phyloP scores from a whole-genome alignment of 2,888 invertebrate genomes.

The Maniola hyperantus region DNA sequence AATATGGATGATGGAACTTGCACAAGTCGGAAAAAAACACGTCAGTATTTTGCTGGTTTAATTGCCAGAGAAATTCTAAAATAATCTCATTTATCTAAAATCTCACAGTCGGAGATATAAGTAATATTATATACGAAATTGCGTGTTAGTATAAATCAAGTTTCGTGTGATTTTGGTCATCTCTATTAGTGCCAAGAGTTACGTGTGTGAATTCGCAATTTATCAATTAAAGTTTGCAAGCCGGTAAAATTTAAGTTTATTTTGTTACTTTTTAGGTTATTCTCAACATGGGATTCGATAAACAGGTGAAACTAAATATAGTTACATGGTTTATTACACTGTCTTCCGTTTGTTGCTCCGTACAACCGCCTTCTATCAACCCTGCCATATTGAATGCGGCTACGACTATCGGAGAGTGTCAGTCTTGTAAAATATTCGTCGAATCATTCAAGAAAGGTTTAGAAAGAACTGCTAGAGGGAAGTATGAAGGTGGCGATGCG shows the following conservation, averaged over 20 bases:
- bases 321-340: conserved; percentile 38
- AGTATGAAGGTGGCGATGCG: conserved; percentile 96
- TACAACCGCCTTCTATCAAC: conserved; percentile 57
- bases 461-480: conserved; percentile 91
- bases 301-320: conserved; percentile 37
- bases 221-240: conserved; percentile 21
- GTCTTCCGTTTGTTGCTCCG: conserved; percentile 48
- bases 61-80: conserved; percentile 33
- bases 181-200: not conserved
- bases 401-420: conserved; percentile 87
- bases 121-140: not conserved
- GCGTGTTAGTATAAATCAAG: not conserved
- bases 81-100: conserved; percentile 19
- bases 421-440: conserved; percentile 88
- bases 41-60: conserved; percentile 61
- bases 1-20: conserved; percentile 42
- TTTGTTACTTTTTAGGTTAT: conserved; percentile 51
- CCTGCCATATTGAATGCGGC: conserved; percentile 60
- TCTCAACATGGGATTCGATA: conserved; percentile 48
- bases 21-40: conserved; percentile 65
- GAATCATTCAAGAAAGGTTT: conserved; percentile 92
- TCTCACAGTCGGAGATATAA: not conserved
- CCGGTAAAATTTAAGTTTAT: conserved; percentile 25
- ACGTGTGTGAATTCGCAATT: conserved; percentile 19
- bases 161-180: not conserved